Percentiles rank a stretch among this genome's conserved stretches.
These are phyloP conservation scores for Rhopalosiphum maidis DNA, from an alignment of 1,140 invertebrate genomes.

Conservation along the genomic window DNA sequence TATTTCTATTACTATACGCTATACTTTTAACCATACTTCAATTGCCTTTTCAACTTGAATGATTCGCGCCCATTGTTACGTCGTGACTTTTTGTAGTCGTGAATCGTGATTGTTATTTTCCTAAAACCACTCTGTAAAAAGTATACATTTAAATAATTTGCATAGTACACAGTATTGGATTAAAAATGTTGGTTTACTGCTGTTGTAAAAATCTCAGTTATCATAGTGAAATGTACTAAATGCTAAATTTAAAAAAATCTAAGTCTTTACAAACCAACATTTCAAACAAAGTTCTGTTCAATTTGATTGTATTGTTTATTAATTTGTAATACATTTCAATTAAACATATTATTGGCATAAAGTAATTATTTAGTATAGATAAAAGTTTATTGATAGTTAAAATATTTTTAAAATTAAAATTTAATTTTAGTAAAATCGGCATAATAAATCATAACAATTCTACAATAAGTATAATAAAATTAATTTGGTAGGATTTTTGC, in stretches of 20 bases:
- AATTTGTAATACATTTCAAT: not conserved
- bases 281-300: not conserved
- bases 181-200: not conserved
- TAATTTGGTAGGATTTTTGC: not conserved
- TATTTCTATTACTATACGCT: not conserved
- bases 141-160: not conserved
- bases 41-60: not conserved
- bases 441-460: not conserved
- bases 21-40: not conserved
- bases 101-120: not conserved
- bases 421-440: not conserved
- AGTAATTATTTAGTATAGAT: not conserved
- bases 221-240: not conserved
- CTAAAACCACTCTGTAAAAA: not conserved
- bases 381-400: not conserved
- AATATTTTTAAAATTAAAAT: not conserved
- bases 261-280: not conserved
- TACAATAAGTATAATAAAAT: not conserved
- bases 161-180: not conserved
- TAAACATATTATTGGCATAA: not conserved
- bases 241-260: not conserved
- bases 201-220: not conserved
- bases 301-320: not conserved
- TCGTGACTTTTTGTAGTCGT: not conserved
- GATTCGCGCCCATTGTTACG: not conserved